Evolutionary conservation across 2,797 vertebrate species (phyloP).

Genomic region (Phyllotis vaccarum): DNA sequence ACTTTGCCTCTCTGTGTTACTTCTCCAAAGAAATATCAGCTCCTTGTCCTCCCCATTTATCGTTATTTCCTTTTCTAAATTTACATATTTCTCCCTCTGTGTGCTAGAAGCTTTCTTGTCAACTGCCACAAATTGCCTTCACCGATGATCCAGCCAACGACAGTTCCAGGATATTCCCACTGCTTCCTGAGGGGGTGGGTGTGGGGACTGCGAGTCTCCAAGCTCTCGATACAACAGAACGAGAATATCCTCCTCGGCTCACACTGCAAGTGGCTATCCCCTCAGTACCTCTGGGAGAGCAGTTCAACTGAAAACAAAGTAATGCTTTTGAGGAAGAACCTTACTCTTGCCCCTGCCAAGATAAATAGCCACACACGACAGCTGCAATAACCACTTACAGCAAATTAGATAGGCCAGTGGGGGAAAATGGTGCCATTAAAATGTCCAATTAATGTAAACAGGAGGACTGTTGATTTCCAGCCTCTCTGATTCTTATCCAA

Average conservation of each 20-base stretch:
- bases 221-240: neutral
- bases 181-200: neutral
- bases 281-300: neutral
- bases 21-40: neutral
- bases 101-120: neutral
- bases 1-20: neutral
- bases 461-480: neutral
- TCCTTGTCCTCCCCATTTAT: neutral
- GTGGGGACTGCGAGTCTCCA: neutral
- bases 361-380: neutral
- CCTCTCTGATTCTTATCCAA: constrained; percentile 36
- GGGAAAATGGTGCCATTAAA: constrained; percentile 18
- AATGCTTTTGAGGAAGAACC: neutral
- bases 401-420: neutral
- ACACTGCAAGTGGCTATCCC: neutral
- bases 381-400: neutral
- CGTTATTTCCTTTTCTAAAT: neutral
- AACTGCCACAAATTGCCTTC: neutral
- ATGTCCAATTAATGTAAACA: constrained; percentile 4
- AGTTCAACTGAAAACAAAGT: constrained; percentile 10
- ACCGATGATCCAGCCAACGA: neutral
- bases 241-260: neutral
- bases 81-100: neutral
- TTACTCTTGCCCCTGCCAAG: neutral
- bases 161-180: neutral